A percentile compares a stretch with the other conserved stretches of the same genome.
These are phyloP conservation scores for Parazoanthus swiftii DNA, from an alignment of 92 coral and sea anemone genomes.

Conservation along the genomic window DNA sequence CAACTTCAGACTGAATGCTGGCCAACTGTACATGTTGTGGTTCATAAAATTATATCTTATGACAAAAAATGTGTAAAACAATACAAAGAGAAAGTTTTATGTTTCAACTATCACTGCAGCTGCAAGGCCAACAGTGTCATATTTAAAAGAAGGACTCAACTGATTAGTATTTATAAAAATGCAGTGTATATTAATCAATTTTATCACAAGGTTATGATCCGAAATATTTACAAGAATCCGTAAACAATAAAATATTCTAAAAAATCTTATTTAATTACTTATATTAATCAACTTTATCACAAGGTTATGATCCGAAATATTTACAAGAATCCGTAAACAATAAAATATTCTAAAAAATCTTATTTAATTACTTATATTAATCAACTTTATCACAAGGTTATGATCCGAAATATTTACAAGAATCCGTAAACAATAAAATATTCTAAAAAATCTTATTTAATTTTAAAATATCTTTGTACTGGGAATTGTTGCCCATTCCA, in stretches of 20 bases:
- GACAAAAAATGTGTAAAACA: not conserved
- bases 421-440: not conserved
- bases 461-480: too few relatives aligned
- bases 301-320: not conserved
- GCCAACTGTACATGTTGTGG: not conserved
- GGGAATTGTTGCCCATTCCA: too few relatives aligned
- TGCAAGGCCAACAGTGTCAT: not conserved
- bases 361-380: too few relatives aligned
- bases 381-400: too few relatives aligned
- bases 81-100: not conserved
- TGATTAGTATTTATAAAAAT: too few relatives aligned
- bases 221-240: not conserved
- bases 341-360: too few relatives aligned
- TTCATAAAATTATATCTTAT: not conserved
- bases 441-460: too few relatives aligned
- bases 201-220: not conserved
- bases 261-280: too few relatives aligned
- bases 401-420: not conserved
- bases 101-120: not conserved
- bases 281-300: too few relatives aligned
- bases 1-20: not conserved
- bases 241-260: not conserved
- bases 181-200: too few relatives aligned
- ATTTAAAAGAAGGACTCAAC: not conserved
- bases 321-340: not conserved